Conservation (phyloP, 2,113 vertebrate genomes). For the Larimichthys polyactis region DNA sequence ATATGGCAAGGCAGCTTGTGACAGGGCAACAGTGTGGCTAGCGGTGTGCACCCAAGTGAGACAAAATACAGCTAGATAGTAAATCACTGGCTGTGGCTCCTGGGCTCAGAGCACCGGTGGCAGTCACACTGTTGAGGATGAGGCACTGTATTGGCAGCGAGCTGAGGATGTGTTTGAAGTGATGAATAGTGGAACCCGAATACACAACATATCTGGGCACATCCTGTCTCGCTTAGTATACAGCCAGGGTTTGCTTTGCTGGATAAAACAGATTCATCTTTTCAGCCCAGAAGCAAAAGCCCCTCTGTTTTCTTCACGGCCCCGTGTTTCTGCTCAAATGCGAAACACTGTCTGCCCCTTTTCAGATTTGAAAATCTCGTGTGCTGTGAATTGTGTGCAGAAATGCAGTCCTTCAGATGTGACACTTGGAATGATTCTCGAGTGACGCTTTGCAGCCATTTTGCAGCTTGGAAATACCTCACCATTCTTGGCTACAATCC, state of each 20-base stretch:
- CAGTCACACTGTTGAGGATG: slow-evolving; percentile 63
- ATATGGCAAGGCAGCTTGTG: slow-evolving; percentile 61
- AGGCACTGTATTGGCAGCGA: slow-evolving; percentile 63
- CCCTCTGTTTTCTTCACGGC: slow-evolving; percentile 30
- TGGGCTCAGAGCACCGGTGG: slow-evolving; percentile 51
- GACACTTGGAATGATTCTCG: slow-evolving; percentile 16
- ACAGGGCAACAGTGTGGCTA: slow-evolving; percentile 62
- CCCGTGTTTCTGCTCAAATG: slow-evolving; percentile 28
- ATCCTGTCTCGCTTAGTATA: slow-evolving; percentile 54
- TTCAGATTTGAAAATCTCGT: slow-evolving; percentile 38
- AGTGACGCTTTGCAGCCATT: slow-evolving; percentile 16
- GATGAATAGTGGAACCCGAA: slow-evolving; percentile 72
- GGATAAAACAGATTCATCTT: slow-evolving; percentile 67
- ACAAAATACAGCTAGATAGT: slow-evolving; percentile 75
- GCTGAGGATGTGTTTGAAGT: slow-evolving; percentile 67
- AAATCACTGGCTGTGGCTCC: slow-evolving; percentile 75
- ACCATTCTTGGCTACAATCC: slow-evolving; percentile 2
- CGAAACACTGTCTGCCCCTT: slow-evolving; percentile 39
- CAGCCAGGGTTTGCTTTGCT: slow-evolving; percentile 48
- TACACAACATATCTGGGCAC: slow-evolving; percentile 66
- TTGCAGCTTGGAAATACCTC: slow-evolving; percentile 30
- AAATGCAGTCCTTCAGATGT: slow-evolving; percentile 21
- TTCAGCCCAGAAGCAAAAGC: slow-evolving; percentile 50
- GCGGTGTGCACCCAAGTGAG: slow-evolving; percentile 70
- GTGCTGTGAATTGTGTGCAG: slow-evolving; percentile 24